Conservation (phyloP, 2,113 vertebrate species). For the Takifugu flavidus region DNA sequence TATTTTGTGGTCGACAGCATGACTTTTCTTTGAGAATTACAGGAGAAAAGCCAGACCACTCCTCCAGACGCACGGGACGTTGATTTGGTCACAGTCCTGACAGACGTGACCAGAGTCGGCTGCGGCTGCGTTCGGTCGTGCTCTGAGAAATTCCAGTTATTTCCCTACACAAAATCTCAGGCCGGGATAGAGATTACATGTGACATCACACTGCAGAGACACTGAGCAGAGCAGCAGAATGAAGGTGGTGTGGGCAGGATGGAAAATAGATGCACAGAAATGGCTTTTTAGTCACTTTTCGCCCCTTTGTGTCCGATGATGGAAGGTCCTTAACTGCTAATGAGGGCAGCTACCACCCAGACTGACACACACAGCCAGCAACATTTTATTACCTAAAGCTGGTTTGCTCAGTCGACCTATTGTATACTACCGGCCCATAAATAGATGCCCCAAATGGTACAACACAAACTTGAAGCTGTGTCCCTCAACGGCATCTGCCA, state of each 20-base stretch:
- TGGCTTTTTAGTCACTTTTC: slow-evolving; percentile 27
- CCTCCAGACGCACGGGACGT: slow-evolving; percentile 25
- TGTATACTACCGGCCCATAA: slow-evolving; percentile 51
- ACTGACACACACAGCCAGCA: slow-evolving; percentile 1
- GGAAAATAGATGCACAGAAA: slow-evolving; percentile 48
- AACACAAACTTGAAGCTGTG: slow-evolving; percentile 63
- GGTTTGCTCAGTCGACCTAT: slow-evolving; percentile 54
- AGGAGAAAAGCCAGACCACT: slow-evolving; percentile 28
- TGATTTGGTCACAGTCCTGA: slow-evolving; percentile 38
- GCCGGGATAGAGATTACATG: slow-evolving; percentile 50
- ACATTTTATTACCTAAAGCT: slow-evolving; percentile 28
- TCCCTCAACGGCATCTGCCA: slow-evolving; percentile 70
- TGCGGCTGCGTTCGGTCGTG: slow-evolving; percentile 12
- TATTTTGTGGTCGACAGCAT: slow-evolving; percentile 17
- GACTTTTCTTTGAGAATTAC: slow-evolving; percentile 38
- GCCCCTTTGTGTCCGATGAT: slow-evolving; percentile 34
- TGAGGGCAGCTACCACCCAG: slow-evolving; percentile 36
- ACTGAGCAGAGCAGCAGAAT: slow-evolving; percentile 44
- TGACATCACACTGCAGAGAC: slow-evolving; percentile 53
- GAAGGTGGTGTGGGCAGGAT: slow-evolving; percentile 27
- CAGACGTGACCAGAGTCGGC: slow-evolving; percentile 28
- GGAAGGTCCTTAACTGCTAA: slow-evolving; percentile 53
- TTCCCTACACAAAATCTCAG: slow-evolving; percentile 42
- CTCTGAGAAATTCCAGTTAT: slow-evolving; percentile 49
- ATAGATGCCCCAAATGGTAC: slow-evolving; percentile 65